phyloP scores from a whole-genome alignment of 2,797 vertebrate species.

The Loris lydekkerianus region DNA sequence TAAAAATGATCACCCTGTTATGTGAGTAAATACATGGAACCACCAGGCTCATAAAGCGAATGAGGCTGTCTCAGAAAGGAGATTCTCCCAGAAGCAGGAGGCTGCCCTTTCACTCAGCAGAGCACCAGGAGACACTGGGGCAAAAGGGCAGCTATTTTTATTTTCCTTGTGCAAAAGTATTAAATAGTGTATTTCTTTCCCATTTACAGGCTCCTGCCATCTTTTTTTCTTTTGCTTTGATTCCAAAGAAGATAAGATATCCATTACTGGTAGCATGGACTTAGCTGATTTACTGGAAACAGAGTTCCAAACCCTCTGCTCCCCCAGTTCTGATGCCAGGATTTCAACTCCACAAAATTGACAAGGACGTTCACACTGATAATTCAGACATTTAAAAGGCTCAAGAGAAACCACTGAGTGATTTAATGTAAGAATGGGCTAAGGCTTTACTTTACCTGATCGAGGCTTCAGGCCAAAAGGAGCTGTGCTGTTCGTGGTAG shows the following conservation, averaged over 20 bases:
- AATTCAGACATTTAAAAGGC: not conserved
- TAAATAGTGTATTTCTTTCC: not conserved
- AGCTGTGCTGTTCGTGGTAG: slow-evolving; percentile 87
- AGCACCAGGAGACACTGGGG: not conserved
- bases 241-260: not conserved
- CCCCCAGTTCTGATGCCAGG: not conserved
- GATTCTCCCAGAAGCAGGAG: not conserved
- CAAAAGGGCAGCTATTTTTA: not conserved
- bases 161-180: not conserved
- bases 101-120: not conserved
- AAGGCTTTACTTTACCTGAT: slow-evolving; percentile 92
- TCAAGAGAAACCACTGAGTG: not conserved
- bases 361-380: not conserved
- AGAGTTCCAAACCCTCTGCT: not conserved
- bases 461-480: slow-evolving; percentile 96
- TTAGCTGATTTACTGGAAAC: not conserved
- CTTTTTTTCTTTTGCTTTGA: not conserved
- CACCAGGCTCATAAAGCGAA: not conserved
- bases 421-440: not conserved
- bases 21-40: not conserved
- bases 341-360: not conserved
- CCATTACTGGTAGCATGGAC: not conserved
- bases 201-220: not conserved
- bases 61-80: not conserved
- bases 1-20: not conserved